Percentiles rank a stretch among this genome's conserved stretches.
Conservation (phyloP, 2,888 invertebrate genomes). For the Metellina segmentata region DNA sequence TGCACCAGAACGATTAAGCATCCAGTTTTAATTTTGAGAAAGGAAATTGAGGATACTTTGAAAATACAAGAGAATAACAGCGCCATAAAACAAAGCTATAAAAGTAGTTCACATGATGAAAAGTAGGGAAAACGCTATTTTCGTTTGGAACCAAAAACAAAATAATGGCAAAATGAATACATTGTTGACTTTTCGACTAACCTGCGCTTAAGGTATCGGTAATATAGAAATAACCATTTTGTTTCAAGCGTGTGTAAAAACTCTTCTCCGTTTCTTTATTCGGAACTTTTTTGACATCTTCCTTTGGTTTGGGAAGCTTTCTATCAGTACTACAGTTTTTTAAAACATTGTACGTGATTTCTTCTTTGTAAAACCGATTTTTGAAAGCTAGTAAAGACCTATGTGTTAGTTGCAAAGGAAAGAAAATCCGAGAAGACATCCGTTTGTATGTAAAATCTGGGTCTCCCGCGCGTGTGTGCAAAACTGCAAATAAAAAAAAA, state of each 20-base stretch:
- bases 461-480: too few species aligned
- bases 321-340: neutral
- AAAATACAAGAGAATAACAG: too few species aligned
- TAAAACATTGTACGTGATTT: too few species aligned
- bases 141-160: neutral
- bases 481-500: too few species aligned
- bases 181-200: neutral
- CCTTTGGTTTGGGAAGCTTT: neutral
- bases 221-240: slow-evolving; percentile 10
- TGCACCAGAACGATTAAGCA: too few species aligned
- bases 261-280: neutral
- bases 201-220: slow-evolving; percentile 26
- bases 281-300: neutral
- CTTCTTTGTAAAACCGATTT: too few species aligned
- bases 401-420: too few species aligned
- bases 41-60: too few species aligned
- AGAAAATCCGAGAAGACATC: too few species aligned
- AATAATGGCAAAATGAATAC: neutral
- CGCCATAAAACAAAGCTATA: neutral
- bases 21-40: too few species aligned
- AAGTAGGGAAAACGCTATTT: neutral
- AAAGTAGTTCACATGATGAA: neutral
- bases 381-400: too few species aligned
- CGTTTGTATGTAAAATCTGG: too few species aligned
- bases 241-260: neutral